Base-by-base conservation (phyloP, 2,888 invertebrate genomes). In the Lithophane socia region DNA sequence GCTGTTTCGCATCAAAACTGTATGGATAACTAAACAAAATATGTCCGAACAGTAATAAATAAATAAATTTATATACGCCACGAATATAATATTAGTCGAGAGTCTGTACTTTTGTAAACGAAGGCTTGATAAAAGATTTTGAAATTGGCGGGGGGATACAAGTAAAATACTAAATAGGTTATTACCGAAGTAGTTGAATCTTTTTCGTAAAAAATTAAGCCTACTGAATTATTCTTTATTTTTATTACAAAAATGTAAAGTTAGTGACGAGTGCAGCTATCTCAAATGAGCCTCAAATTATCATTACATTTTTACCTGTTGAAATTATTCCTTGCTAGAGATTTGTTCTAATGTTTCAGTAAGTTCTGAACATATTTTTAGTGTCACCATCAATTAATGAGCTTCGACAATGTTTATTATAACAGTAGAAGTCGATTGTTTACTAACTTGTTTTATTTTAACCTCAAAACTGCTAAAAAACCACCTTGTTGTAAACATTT, bases 221-320 rank as follows among this genome's bases (percentile, higher is more conserved):
- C 52, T 8, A 21, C 2, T 44, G 13, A 44, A 44, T n/a, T 8
- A 54, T 7, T 29, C 1, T 56, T 12, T 56, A 56, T 13, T 7
- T 42, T 66, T 37, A 24, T 42, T 60, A n/a, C 13, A 16, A 10
- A 58, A 52, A 29, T 49, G 16, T 52, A 16, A 16, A 37, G 13
- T 8, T 24, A 49, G 1, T 29, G 1, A 16, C 21, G 10, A 18
- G 54, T 42, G 16, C n/a, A 49, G 49, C 13, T 64, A 58, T n/a
- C 21, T 58, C n/a, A 65, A 37, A 16, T 7, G 3, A 16, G 13
- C 24, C 21, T 58, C n/a, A 65, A 37, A 16, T 4, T 7, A 16
- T 13, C 24, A 44, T 78, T 3, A 44, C 37, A 37, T 37, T 24
- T 18, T 66, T 79, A 79, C 78, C 78, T 79, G 58, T 80, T 80